phyloP scores from a whole-genome alignment of 2,797 vertebrate genomes.

The Eulemur rubriventer region DNA sequence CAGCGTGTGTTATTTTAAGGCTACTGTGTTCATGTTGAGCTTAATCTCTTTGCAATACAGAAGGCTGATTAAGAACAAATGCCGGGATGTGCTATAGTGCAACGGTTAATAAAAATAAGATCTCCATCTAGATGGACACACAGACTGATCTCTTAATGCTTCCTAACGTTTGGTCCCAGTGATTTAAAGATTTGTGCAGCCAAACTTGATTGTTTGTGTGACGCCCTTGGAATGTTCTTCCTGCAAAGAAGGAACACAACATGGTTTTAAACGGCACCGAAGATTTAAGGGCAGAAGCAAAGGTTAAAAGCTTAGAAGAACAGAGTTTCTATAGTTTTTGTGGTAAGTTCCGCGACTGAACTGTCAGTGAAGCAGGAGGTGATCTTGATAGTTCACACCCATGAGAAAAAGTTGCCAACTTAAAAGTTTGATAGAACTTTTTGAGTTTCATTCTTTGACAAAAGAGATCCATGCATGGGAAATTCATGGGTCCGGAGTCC shows the following conservation, averaged over 20 bases:
- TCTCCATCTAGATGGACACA: neutral
- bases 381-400: neutral
- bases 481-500: neutral
- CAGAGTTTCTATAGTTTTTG: neutral
- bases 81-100: rapidly evolving
- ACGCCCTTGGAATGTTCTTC: neutral
- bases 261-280: neutral
- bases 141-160: neutral
- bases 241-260: neutral
- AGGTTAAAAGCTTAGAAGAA: neutral
- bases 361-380: neutral
- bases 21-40: rapidly evolving
- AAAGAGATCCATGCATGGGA: neutral
- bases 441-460: neutral
- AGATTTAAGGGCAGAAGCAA: neutral
- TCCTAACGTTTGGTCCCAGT: neutral
- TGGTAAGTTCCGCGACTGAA: neutral
- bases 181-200: neutral
- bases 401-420: neutral
- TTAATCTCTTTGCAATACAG: neutral
- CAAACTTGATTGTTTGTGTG: neutral
- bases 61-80: neutral
- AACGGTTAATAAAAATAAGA: neutral
- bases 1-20: neutral
- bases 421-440: neutral